Evolutionary conservation across 2,113 vertebrate genomes (phyloP), one percentile per base, ranked within the genome.

Genomic region (Tachysurus vachellii): DNA sequence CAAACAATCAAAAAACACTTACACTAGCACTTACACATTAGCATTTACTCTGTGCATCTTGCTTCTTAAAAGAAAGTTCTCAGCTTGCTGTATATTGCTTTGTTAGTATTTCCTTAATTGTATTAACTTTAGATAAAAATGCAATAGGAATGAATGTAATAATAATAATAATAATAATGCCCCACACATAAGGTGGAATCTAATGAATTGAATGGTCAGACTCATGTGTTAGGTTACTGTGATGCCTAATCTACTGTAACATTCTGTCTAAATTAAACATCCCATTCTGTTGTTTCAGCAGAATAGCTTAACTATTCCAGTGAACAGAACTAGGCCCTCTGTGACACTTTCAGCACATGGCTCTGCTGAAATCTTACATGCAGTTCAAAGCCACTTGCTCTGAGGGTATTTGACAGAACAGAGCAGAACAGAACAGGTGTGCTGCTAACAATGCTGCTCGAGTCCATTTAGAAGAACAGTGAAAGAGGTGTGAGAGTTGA

Each of bases 351-450:
- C 73, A 79, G 73, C 31, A 31, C 44, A 50, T 21, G 54, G 14
- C 59, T 53, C 47, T 17, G 53, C 31, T 86, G 50, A 80, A 70
- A 86, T 68, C 23, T 80, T 86, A 23, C 50, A 80, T 70, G 36
- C 28, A 80, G 79, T 80, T 86, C 76, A 86, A 68, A 86, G 85
- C n/a, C 62, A 68, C 59, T 42, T 80, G 31, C 47, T 86, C 13
- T 68, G 61, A 86, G 62, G n/a, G n/a, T 3, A 19, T 80, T 80
- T 86, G 50, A 80, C 76, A 80, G 76, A 26, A 53, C 59, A 68
- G 61, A 54, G 62, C 50, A 21, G 75, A 80, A 80, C 85, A 86
- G 62, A 80, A 80, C 85, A 86, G 62, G 64, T 86, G 85, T 68
- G 50, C 61, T 36, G 23, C 61, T 86, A 86, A 79, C 75, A 61